phyloP scores from a whole-genome alignment of 2,888 invertebrate genomes.

The Anarsia innoxiella region DNA sequence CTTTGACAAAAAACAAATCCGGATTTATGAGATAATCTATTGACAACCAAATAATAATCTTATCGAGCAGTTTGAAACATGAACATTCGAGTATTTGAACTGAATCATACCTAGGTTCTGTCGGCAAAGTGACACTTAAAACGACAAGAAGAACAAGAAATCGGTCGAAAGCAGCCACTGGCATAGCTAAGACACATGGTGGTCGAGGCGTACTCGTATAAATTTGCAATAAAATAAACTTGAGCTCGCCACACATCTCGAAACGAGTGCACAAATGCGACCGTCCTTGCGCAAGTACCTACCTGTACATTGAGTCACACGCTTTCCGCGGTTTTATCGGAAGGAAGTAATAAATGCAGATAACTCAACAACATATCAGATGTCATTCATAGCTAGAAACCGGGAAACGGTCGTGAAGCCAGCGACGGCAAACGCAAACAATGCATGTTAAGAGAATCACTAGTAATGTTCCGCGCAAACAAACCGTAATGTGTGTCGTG shows the following conservation, averaged over 20 bases:
- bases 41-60: too few species aligned
- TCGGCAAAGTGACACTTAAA: too few species aligned
- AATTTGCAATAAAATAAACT: conserved; percentile 39
- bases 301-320: conserved; percentile 23
- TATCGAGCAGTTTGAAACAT: too few species aligned
- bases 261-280: conserved; percentile 49
- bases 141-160: too few species aligned
- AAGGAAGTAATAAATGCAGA: conserved; percentile 30
- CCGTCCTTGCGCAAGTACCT: conserved; percentile 51
- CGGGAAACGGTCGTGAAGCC: conserved; percentile 16
- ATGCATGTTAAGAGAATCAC: conserved; percentile 23
- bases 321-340: conserved; percentile 22
- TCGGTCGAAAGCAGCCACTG: too few species aligned
- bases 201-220: conserved; percentile 22
- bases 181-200: conserved; percentile 12
- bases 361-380: conserved; percentile 23
- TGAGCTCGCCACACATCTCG: conserved; percentile 30
- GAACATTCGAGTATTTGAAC: too few species aligned
- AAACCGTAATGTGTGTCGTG: conserved; percentile 19
- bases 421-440: conserved; percentile 15
- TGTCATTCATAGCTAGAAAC: conserved; percentile 19
- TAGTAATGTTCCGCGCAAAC: conserved; percentile 21
- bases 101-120: too few species aligned
- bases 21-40: too few species aligned
- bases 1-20: too few species aligned